Percentiles rank a stretch among this genome's conserved stretches.
Evolutionary conservation across 1,140 invertebrate genomes (phyloP).

Genomic region (Trichoplusia ni): DNA sequence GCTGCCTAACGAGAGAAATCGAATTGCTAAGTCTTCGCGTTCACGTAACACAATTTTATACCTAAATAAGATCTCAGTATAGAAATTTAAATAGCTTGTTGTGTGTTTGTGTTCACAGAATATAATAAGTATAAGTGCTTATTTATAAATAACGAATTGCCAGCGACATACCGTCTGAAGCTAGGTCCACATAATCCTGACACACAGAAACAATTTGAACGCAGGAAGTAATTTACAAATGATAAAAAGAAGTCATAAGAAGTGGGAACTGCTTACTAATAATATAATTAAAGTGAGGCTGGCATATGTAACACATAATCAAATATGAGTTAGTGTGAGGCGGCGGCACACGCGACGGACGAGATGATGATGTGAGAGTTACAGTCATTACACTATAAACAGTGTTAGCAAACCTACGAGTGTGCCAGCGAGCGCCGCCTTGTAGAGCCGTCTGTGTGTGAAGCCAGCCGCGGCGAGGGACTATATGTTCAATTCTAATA

Average conservation of each 20-base stretch:
- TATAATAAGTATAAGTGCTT: too few species aligned
- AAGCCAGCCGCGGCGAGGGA: neutral
- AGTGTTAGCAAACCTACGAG: too few species aligned
- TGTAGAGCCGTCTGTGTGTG: too few species aligned
- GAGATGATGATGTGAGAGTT: too few species aligned
- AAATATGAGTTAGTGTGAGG: neutral
- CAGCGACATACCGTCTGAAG: neutral
- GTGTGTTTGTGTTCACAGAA: neutral
- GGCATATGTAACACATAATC: neutral
- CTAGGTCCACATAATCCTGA: too few species aligned
- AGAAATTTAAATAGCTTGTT: neutral
- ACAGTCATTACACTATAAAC: too few species aligned
- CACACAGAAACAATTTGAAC: neutral
- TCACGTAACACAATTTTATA: neutral
- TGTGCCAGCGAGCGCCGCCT: too few species aligned
- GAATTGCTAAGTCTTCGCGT: neutral
- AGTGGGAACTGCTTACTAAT: neutral
- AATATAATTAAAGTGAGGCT: neutral
- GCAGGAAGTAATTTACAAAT: conserved; percentile 1
- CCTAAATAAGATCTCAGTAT: neutral
- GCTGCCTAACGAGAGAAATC: conserved; percentile 8
- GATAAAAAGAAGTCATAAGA: conserved; percentile 11
- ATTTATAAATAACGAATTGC: too few species aligned
- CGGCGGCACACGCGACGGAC: neutral
- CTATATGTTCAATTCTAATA: neutral